phyloP scores from a whole-genome alignment of 2,797 vertebrate genomes.

The Typhlichthys eigenmanni region DNA sequence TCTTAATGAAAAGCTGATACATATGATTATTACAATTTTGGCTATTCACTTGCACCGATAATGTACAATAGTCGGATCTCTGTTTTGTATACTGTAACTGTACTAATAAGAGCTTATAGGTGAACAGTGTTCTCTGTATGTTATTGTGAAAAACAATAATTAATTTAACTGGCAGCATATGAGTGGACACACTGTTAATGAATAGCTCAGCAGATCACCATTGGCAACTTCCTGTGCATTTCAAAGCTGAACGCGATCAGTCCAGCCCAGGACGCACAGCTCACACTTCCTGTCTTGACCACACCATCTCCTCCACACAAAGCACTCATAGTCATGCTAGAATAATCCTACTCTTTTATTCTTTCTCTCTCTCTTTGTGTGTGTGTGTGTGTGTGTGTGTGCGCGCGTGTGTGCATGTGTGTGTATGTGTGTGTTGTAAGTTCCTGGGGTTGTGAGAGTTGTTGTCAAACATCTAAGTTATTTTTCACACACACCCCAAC shows the following conservation, averaged over 20 bases:
- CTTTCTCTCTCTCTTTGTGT: slow-evolving; percentile 17
- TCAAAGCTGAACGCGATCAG: slow-evolving; percentile 31
- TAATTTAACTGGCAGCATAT: not conserved
- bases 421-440: slow-evolving; percentile 8
- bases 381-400: slow-evolving; percentile 16
- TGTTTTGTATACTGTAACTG: not conserved
- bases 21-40: slow-evolving; percentile 13
- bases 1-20: slow-evolving; percentile 15
- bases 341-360: slow-evolving; percentile 70
- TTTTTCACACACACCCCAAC: slow-evolving; percentile 26
- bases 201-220: slow-evolving; percentile 14
- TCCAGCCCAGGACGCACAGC: slow-evolving; percentile 33
- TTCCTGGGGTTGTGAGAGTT: slow-evolving; percentile 48
- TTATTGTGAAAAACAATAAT: not conserved
- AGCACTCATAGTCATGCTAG: slow-evolving; percentile 66
- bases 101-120: too few relatives aligned
- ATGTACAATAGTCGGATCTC: not conserved
- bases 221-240: slow-evolving; percentile 12
- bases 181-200: not conserved
- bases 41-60: not conserved
- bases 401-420: not conserved
- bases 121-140: not conserved
- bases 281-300: slow-evolving; percentile 48
- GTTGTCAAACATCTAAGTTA: slow-evolving; percentile 58
- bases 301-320: slow-evolving; percentile 56